Conservation (phyloP, 2,797 vertebrate species). For the Todus mexicanus region DNA sequence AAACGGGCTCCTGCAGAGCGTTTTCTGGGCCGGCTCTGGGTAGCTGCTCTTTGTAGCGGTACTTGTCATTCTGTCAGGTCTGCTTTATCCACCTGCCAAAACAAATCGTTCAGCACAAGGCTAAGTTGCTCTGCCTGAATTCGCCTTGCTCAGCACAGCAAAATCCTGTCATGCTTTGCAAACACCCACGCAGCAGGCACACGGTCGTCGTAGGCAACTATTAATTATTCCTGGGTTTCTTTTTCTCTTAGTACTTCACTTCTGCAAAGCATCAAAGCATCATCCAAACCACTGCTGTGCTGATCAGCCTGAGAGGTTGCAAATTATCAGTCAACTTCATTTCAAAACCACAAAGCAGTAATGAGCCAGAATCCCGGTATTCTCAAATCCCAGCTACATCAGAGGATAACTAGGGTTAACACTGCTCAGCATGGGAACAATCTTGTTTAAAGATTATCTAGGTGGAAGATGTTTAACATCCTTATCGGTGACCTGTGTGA, state of each 20-base stretch:
- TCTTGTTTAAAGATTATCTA: rapidly evolving
- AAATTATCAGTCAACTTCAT: not conserved
- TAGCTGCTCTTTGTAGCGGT: not conserved
- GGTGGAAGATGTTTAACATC: not conserved
- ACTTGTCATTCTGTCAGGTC: not conserved
- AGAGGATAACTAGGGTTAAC: no score
- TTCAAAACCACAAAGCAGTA: no score
- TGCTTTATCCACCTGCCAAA: not conserved
- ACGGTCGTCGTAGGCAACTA: rapidly evolving
- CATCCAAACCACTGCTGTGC: rapidly evolving
- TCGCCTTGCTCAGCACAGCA: not conserved
- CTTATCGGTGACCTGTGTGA: rapidly evolving
- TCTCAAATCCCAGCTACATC: not conserved
- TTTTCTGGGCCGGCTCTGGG: rapidly evolving
- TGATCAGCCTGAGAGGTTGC: not conserved
- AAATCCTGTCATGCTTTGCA: not conserved
- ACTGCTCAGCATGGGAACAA: not conserved
- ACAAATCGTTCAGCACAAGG: not conserved
- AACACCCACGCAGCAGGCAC: not conserved
- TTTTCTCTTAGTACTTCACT: rapidly evolving
- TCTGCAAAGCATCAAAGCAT: not conserved
- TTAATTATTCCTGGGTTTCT: not conserved
- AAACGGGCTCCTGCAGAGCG: not conserved
- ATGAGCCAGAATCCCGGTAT: no score
- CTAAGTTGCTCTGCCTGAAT: not conserved